Evolutionary conservation across 2,797 vertebrate genomes (phyloP), one percentile per base, ranked within the genome.

Genomic region (Huso huso): DNA sequence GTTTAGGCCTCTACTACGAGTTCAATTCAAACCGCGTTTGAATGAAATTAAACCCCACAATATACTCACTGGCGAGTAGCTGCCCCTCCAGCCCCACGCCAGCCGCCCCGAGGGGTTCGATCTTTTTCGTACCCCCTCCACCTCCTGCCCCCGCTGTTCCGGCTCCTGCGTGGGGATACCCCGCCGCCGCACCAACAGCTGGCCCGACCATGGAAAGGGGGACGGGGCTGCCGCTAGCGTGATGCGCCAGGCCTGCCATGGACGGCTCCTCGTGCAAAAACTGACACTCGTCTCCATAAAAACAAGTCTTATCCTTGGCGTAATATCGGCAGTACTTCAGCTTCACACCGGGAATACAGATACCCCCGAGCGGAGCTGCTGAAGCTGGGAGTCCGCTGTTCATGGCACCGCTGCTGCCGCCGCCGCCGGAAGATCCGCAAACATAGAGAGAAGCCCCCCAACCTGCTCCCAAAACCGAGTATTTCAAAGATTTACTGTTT

Each of bases 211-310:
- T 75, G 73, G 88, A 85, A 83, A 92, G 74, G 78, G 91, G 90
- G 72, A 92, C 90, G 9, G 89, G 88, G 76, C 87, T 91, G 4
- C 86, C 82, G 70, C 85, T 84, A 51, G 84, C 86, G 82, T 88
- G 89, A 74, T 90, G 71, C 49, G 86, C 75, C 64, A 92, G 71
- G 74, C 73, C 79, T 7, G 79, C 79, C 84, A 88, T 83, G 78
- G 85, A 86, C 73, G 94, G 94, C 81, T 98, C 95, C 75, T 97
- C 95, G 66, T 98, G 95, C 83, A 98, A 80, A 79, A 98, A 98
- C 89, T 98, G 95, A 82, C 95, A 98, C 83, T 98, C 95, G 72
- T 96, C 95, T 81, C 95, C 95, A 88, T 97, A 98, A 89, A 98
- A 98, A 81, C 95, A 98, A 57, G 95, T 98, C 87, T 94, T 96